phyloP scores from a whole-genome alignment of 2,797 vertebrate species.

The Galaxias olidus region DNA sequence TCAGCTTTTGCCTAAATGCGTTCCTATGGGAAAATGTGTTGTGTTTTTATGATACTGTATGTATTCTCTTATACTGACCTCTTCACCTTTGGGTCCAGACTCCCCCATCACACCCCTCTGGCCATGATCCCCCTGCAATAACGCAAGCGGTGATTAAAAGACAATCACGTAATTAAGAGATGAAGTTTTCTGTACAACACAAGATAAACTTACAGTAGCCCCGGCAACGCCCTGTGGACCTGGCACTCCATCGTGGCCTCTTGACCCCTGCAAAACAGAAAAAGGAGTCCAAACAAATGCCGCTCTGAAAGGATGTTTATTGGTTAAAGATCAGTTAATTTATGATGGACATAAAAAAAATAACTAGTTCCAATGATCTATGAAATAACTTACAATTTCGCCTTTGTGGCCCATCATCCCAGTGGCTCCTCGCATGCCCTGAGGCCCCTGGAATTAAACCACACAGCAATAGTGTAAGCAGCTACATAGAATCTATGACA shows the following conservation, averaged over 20 bases:
- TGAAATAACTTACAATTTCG: conserved; percentile 77
- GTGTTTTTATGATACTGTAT: background rate
- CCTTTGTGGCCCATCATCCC: conserved; percentile 90
- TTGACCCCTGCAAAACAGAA: conserved; percentile 77
- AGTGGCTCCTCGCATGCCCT: conserved; percentile 87
- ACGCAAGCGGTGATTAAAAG: background rate
- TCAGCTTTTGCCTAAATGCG: background rate
- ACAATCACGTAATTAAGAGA: background rate
- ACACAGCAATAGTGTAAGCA: background rate
- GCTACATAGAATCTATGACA: background rate
- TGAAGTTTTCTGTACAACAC: background rate
- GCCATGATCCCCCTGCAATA: conserved; percentile 88
- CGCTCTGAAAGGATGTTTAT: background rate
- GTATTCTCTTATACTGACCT: conserved; percentile 68
- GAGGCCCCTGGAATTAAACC: conserved; percentile 80
- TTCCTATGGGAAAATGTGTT: background rate
- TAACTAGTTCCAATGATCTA: background rate
- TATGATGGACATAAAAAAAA: background rate
- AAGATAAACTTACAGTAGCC: conserved; percentile 80
- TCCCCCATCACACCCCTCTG: conserved; percentile 89
- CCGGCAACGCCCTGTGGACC: conserved; percentile 90
- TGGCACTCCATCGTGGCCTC: conserved; percentile 88
- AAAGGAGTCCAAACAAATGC: background rate
- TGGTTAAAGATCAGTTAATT: background rate
- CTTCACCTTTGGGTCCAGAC: conserved; percentile 85